A percentile compares a stretch with the other conserved stretches of the same genome.
Conservation (phyloP, 2,797 vertebrate species). For the Chrysocyon brachyurus region DNA sequence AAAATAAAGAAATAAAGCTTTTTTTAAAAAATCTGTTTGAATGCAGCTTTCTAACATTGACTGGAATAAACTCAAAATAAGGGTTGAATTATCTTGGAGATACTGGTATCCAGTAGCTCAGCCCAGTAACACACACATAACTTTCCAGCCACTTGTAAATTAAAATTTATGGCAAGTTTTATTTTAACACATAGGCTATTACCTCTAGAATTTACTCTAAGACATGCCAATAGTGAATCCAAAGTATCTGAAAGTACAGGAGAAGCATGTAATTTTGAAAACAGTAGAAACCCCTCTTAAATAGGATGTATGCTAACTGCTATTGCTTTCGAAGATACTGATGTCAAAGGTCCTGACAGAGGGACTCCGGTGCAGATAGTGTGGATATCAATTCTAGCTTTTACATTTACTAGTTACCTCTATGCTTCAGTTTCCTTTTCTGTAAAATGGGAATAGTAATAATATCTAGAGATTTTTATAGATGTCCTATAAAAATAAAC, state of each 20-base stretch:
- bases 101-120: neutral
- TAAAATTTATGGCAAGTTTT: conserved; percentile 57
- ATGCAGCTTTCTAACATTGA: neutral
- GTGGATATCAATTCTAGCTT: neutral
- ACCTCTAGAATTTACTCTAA: conserved; percentile 16
- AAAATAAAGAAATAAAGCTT: neutral
- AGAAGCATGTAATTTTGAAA: neutral
- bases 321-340: neutral
- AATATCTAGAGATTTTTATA: neutral
- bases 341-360: neutral
- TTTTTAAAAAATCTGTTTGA: neutral
- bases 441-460: neutral
- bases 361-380: neutral
- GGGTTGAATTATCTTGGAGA: neutral
- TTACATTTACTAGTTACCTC: neutral
- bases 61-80: conserved; percentile 41
- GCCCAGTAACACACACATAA: neutral
- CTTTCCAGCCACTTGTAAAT: neutral
- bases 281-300: neutral
- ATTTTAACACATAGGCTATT: neutral
- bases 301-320: neutral
- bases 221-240: neutral
- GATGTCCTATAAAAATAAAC: conserved; percentile 1
- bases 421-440: neutral
- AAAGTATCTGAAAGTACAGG: neutral